These are phyloP conservation scores for Drosophila gaucha DNA, from an alignment of 2,888 invertebrate species.

Conservation along the genomic window DNA sequence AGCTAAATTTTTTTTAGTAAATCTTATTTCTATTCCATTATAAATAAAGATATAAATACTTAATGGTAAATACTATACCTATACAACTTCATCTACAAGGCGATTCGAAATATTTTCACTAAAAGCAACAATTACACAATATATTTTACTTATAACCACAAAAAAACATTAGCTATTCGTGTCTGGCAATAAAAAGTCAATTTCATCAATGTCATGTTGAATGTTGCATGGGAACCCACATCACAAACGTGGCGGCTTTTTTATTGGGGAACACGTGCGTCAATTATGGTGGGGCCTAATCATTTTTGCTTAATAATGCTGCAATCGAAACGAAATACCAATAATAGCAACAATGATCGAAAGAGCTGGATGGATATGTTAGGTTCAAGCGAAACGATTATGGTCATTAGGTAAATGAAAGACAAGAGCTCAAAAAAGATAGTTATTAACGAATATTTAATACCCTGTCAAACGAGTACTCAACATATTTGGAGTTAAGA, in stretches of 20 bases:
- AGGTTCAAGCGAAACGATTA: conserved; percentile 47
- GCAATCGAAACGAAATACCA: conserved; percentile 20
- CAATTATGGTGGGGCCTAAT: conserved; percentile 55
- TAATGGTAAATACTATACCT: neutral
- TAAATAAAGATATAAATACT: too few species aligned
- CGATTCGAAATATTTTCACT: conserved; percentile 3
- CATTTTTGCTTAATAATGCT: conserved; percentile 65
- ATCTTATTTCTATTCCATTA: neutral
- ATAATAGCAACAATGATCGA: conserved; percentile 43
- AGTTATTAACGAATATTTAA: conserved; percentile 10
- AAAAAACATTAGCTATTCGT: conserved; percentile 41
- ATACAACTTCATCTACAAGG: conserved; percentile 1
- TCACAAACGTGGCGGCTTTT: conserved; percentile 25
- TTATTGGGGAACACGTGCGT: conserved; percentile 63
- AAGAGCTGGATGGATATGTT: conserved; percentile 44
- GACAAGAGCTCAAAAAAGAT: conserved; percentile 3
- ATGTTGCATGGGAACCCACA: conserved; percentile 44
- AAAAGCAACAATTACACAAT: conserved; percentile 60
- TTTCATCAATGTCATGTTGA: conserved; percentile 74
- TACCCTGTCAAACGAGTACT: conserved; percentile 6
- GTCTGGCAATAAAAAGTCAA: conserved; percentile 58
- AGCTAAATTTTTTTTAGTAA: neutral
- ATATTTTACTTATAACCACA: neutral
- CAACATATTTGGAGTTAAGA: conserved; percentile 2
- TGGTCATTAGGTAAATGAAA: conserved; percentile 42